Evolutionary conservation across 2,797 vertebrate species (phyloP), one percentile per base, ranked within the genome.

Genomic region (Sternarchorhynchus goeldii): DNA sequence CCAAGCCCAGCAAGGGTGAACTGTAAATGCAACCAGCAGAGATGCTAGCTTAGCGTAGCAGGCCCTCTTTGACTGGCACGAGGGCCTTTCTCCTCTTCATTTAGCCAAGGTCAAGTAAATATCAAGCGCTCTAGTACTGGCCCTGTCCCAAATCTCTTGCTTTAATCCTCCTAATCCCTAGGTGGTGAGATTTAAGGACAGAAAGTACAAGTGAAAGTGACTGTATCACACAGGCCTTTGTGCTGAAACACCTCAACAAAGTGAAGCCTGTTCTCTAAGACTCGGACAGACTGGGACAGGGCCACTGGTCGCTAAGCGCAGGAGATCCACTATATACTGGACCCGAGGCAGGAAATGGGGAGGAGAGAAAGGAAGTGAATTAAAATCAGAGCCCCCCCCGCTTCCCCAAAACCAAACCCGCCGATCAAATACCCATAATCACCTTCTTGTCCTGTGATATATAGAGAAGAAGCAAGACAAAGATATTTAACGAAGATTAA

Each of bases 371-470:
- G 41, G 20, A 56, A 65, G 75, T 25, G 45, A 62, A 55, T 58
- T 18, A 60, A 76, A 66, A 64, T 41, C 79, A 66, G 5, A 10
- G n/a, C n/a, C 39, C 45, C 53, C 59, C 41, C 25, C 1, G 25
- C 25, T 25, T 25, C 25, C 25, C 29, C 45, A 10, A 20, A 4
- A 50, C 45, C 45, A 50, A 50, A 10, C 59, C 59, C 53, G 1
- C 25, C 17, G 55, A 80, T 21, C 45, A 34, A 41, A 45, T 67
- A 60, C 56, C 74, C 55, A 76, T 77, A 90, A 90, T 96, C 95
- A 95, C 95, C 95, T 96, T 87, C 87, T 94, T 88, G 83, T 96
- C 95, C 95, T 96, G 94, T 86, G 83, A 83, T 77, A 92, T 16
- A 87, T 39, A 78, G 83, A 83, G 85, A 82, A 83, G 82, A 87